A percentile compares a stretch with the other conserved stretches of the same genome.
Evolutionary conservation across 1,140 invertebrate species (phyloP).

Genomic region (Drosophila pseudoananassae): DNA sequence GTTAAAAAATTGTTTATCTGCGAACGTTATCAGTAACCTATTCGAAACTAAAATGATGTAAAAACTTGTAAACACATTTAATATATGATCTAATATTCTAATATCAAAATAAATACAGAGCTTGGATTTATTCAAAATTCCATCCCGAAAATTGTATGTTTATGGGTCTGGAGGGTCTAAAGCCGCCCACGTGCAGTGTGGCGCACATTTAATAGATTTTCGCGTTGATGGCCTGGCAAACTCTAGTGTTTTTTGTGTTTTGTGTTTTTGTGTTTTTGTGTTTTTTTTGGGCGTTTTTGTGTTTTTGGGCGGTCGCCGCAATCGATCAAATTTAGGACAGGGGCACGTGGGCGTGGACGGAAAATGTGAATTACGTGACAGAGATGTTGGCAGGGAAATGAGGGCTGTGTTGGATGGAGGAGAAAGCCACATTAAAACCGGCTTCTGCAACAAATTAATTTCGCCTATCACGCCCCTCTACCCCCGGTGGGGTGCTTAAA

Average conservation of each 20-base stretch:
- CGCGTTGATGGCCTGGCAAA: slow-evolving; percentile 57
- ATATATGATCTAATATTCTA: background rate
- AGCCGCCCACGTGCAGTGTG: background rate
- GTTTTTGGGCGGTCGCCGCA: slow-evolving; percentile 29
- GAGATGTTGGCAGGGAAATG: slow-evolving; percentile 47
- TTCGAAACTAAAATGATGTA: too few species aligned
- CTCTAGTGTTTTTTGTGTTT: slow-evolving; percentile 12
- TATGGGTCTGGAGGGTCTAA: slow-evolving; percentile 21
- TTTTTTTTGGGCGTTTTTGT: slow-evolving; percentile 5
- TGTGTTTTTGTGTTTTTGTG: slow-evolving; percentile 4
- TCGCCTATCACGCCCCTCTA: slow-evolving; percentile 14
- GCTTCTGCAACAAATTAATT: slow-evolving; percentile 82
- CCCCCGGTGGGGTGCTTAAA: slow-evolving; percentile 56
- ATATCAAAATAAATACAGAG: background rate
- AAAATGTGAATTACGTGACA: slow-evolving; percentile 79
- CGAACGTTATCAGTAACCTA: too few species aligned
- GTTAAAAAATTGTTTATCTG: too few species aligned
- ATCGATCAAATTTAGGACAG: slow-evolving; percentile 64
- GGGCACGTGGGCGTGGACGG: slow-evolving; percentile 50
- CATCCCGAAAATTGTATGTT: slow-evolving; percentile 67
- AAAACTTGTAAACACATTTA: background rate
- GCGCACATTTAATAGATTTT: slow-evolving; percentile 59
- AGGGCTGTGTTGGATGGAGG: slow-evolving; percentile 15
- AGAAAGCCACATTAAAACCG: slow-evolving; percentile 75
- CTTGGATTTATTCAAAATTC: slow-evolving; percentile 29